Conservation (phyloP, 2,888 invertebrate species). For the Orthosia cruda region DNA sequence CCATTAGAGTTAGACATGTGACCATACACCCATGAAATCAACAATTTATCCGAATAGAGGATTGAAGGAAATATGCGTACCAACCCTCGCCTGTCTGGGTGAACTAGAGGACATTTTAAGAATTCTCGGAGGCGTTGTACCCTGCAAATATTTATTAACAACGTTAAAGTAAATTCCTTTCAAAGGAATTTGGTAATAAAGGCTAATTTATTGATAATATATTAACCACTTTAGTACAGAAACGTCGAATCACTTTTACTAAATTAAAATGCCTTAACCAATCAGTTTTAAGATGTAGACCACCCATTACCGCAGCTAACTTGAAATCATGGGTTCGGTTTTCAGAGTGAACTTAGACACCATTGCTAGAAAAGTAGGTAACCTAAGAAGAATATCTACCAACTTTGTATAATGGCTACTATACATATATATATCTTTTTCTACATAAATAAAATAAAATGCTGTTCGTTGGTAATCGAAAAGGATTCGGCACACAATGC, state of each 20-base stretch:
- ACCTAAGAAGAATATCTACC: not conserved
- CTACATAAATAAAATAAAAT: no score
- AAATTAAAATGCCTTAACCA: not conserved
- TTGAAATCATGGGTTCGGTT: not conserved
- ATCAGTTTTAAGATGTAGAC: not conserved
- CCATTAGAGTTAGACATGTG: conserved; percentile 2
- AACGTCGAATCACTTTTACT: conserved; percentile 7
- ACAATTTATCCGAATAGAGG: conserved; percentile 17
- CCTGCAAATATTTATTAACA: conserved; percentile 12
- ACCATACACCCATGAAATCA: conserved; percentile 38
- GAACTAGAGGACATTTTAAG: conserved; percentile 6
- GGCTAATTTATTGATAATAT: conserved; percentile 18
- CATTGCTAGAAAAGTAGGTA: not conserved
- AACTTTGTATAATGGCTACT: not conserved
- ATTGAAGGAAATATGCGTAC: not conserved
- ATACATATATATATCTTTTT: no score
- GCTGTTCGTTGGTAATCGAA: no score
- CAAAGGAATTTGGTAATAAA: conserved; percentile 24
- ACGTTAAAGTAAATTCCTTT: conserved; percentile 27
- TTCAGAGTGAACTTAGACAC: not conserved
- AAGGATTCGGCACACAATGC: no score
- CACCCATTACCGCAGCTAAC: not conserved
- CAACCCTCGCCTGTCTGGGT: not conserved
- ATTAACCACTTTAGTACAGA: conserved; percentile 4
- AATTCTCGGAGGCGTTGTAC: conserved; percentile 10